Conservation (phyloP, 2,797 vertebrate genomes). For the Gadopsis bispinosus region DNA sequence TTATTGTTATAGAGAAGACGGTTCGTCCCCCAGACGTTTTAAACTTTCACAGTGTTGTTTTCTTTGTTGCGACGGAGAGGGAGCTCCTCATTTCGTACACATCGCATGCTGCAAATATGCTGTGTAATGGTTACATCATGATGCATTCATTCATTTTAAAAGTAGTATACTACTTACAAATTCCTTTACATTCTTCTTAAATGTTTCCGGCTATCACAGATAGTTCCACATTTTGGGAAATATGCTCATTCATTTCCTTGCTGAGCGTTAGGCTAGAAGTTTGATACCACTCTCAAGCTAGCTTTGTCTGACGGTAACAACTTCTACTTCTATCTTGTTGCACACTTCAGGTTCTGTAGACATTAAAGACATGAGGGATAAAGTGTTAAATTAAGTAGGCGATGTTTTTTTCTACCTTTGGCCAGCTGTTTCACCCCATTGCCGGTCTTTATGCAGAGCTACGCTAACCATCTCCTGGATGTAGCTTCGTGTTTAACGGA, state of each 20-base stretch:
- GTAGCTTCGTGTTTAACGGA: neutral
- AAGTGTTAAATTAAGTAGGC: neutral
- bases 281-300: neutral
- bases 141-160: neutral
- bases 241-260: neutral
- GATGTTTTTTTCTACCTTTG: no score
- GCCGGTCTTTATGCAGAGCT: neutral
- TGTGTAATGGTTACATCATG: neutral
- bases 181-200: neutral
- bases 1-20: neutral
- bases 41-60: neutral
- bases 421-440: neutral
- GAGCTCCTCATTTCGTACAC: neutral
- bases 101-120: neutral
- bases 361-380: neutral
- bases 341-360: neutral
- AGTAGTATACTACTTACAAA: neutral
- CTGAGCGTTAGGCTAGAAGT: neutral
- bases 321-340: neutral
- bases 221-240: neutral
- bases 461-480: neutral
- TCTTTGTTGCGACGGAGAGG: neutral
- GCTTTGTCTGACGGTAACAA: neutral
- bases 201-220: no score
- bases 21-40: neutral